Evolutionary conservation across 2,888 invertebrate species (phyloP).

Genomic region (Rhogogaster chlorosoma): DNA sequence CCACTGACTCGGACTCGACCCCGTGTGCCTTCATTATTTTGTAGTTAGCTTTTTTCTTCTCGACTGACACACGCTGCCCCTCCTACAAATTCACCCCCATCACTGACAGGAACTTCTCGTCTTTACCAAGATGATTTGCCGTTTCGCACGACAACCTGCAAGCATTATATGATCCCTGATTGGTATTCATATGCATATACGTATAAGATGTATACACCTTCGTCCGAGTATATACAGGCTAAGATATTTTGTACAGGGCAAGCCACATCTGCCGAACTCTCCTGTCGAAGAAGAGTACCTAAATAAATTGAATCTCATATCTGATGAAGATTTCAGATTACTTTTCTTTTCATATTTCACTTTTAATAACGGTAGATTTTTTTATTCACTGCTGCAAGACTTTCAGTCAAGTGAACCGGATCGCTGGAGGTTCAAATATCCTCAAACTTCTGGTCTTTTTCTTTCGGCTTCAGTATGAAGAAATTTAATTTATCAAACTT

Average conservation of each 20-base stretch:
- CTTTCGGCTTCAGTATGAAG: neutral
- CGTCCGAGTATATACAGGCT: neutral
- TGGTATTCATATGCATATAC: slow-evolving; percentile 4
- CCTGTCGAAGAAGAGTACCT: slow-evolving; percentile 40
- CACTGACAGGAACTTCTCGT: slow-evolving; percentile 52
- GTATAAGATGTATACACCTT: neutral
- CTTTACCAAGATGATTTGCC: slow-evolving; percentile 70
- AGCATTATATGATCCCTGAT: neutral
- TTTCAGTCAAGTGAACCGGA: neutral
- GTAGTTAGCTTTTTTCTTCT: slow-evolving; percentile 69
- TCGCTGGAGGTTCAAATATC: neutral
- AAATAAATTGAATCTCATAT: slow-evolving; percentile 48
- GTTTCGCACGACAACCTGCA: slow-evolving; percentile 60
- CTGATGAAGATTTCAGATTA: slow-evolving; percentile 45
- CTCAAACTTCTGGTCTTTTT: neutral
- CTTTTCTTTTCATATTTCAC: slow-evolving; percentile 27
- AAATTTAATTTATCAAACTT: neutral
- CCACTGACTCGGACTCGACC: slow-evolving; percentile 48
- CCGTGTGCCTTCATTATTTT: slow-evolving; percentile 70
- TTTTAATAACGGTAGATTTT: slow-evolving; percentile 28
- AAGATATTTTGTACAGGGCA: neutral
- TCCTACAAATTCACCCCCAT: slow-evolving; percentile 28
- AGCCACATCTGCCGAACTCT: slow-evolving; percentile 30
- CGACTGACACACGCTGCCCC: slow-evolving; percentile 25
- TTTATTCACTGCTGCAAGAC: neutral